Evolutionary conservation across 2,888 invertebrate genomes (phyloP).

Genomic region (Drosophila anomelani): DNA sequence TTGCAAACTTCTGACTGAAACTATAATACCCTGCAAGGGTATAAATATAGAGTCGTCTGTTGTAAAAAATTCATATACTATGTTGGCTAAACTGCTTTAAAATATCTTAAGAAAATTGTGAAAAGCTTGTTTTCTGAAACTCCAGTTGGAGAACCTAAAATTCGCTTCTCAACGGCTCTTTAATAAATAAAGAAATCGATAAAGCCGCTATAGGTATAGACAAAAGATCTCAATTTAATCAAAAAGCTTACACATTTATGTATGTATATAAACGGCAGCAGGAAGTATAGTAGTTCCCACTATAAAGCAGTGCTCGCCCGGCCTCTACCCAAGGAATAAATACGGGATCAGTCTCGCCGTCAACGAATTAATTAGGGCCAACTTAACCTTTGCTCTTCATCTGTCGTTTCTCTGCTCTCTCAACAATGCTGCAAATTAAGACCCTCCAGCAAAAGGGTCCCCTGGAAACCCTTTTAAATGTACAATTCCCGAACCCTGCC

Average conservation of each 20-base stretch:
- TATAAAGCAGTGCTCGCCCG: neutral
- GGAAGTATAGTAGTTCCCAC: neutral
- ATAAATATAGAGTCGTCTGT: neutral
- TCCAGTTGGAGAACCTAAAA: neutral
- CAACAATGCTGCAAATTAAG: slow-evolving; percentile 73
- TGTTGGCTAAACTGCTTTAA: neutral
- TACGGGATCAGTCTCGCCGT: slow-evolving; percentile 13
- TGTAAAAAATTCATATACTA: neutral
- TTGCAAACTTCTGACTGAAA: too few species aligned
- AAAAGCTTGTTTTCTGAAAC: neutral
- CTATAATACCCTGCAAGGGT: too few species aligned
- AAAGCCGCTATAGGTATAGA: neutral
- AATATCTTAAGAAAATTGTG: neutral
- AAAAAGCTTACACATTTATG: neutral
- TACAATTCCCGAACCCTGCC: slow-evolving; percentile 39
- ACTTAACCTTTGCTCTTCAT: slow-evolving; percentile 58
- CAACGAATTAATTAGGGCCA: slow-evolving; percentile 66
- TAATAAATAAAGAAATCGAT: neutral
- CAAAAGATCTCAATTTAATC: neutral
- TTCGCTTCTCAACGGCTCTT: neutral
- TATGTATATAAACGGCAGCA: neutral
- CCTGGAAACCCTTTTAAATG: slow-evolving; percentile 35
- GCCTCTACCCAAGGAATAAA: neutral
- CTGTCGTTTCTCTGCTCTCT: slow-evolving; percentile 43
- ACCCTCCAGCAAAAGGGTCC: slow-evolving; percentile 55